Conservation (phyloP, 2,797 vertebrate species). For the Varecia variegata region DNA sequence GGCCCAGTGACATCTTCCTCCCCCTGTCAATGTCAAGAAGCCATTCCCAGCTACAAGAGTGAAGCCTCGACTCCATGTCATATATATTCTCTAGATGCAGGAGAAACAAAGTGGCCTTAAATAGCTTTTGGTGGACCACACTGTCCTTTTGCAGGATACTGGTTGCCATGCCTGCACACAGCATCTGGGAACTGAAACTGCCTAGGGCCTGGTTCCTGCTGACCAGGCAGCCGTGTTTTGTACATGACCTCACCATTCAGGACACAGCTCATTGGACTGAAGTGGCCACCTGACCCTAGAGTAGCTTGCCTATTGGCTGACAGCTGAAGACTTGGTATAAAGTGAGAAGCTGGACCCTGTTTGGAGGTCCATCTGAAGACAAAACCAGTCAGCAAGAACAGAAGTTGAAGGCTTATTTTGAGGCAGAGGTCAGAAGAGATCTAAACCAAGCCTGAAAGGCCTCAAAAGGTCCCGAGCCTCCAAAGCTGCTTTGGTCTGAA, state of each 20-base stretch:
- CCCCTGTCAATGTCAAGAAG: too few relatives aligned
- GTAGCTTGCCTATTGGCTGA: background rate
- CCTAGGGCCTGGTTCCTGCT: background rate
- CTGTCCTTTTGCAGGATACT: background rate
- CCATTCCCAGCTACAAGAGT: background rate
- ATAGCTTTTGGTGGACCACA: background rate
- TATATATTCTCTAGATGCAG: too few relatives aligned
- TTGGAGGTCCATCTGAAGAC: background rate
- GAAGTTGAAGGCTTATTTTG: background rate
- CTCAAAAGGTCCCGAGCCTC: background rate
- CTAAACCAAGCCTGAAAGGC: too few relatives aligned
- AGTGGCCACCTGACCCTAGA: background rate
- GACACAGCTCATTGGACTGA: background rate
- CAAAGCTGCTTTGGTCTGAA: background rate
- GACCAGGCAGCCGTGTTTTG: background rate
- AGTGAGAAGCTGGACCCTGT: background rate
- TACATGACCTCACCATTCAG: background rate
- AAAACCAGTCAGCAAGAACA: background rate
- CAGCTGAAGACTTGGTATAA: background rate
- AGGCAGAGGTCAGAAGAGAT: background rate
- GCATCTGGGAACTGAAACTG: background rate
- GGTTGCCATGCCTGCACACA: background rate
- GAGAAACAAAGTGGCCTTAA: conserved; percentile 19
- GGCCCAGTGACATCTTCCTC: too few relatives aligned
- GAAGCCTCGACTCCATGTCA: background rate